These are phyloP conservation scores for Lithophane semibrunnea DNA, from an alignment of 2,888 invertebrate genomes.

Conservation along the genomic window DNA sequence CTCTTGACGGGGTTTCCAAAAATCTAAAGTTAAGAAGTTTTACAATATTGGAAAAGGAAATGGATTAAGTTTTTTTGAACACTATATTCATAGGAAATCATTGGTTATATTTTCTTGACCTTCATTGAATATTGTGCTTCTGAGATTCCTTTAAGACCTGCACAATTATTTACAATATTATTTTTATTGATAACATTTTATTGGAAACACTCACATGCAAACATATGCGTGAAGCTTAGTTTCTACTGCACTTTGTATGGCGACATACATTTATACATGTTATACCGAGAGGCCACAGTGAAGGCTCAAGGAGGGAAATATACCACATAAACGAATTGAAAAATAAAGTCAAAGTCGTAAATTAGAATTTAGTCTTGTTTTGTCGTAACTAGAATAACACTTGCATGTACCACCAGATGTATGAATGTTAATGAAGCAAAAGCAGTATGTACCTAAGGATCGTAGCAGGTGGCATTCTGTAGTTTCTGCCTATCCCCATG, in stretches of 20 bases:
- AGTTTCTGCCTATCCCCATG: neutral
- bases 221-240: slow-evolving; percentile 22
- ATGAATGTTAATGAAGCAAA: neutral
- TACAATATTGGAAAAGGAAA: neutral
- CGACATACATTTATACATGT: neutral
- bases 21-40: neutral
- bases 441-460: neutral
- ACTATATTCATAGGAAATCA: neutral
- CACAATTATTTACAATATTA: slow-evolving; percentile 4
- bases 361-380: neutral
- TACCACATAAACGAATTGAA: neutral
- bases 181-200: too few relatives aligned
- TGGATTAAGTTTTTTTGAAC: neutral
- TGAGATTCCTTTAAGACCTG: slow-evolving; percentile 24
- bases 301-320: slow-evolving; percentile 2
- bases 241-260: slow-evolving; percentile 19
- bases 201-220: slow-evolving; percentile 32
- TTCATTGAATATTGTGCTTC: slow-evolving; percentile 10
- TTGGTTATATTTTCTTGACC: neutral
- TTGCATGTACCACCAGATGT: neutral
- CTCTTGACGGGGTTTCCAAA: neutral
- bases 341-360: neutral
- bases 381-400: neutral
- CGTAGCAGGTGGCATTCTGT: neutral
- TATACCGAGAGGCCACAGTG: neutral